Base-by-base conservation (phyloP, 2,797 vertebrate genomes). In the Melanotaenia boesemani region DNA sequence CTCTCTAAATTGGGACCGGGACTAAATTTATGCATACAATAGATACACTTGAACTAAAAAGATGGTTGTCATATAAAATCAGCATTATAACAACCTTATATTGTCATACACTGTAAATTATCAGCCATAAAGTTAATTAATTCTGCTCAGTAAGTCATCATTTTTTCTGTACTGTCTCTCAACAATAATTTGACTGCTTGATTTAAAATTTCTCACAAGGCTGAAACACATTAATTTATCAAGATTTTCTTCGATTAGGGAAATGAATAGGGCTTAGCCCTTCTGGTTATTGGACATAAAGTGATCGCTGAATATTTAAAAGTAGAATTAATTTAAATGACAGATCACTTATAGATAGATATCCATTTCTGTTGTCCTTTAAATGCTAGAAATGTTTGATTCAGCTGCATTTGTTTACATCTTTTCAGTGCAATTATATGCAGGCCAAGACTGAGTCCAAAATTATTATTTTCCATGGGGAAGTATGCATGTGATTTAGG, bases 391-490 rank as follows among this genome's bases (percentile, higher is more conserved):
- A 24, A 62, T 24, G 3, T 56, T 22, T 63, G 36, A 52, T 58
- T 59, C n/a, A 37, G 22, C 4, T 11, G 2, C n/a, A 30, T 10
- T 52, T 30, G 50, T 76, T 80, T 84, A 32, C 65, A 65, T 70
- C 56, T 69, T 75, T 85, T 44, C 39, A 36, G 6, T 34, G 72
- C 34, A 79, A 74, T 83, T 41, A 32, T 69, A 84, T 58, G 36
- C 67, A 70, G 37, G 34, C 32, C 48, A 1, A 0, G 39, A 56
- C 32, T 4, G 5, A 52, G 63, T 32, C 46, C 13, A 57, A 22
- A 28, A 84, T 91, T 2, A n/a, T 86, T 80, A 66, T 80, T 87
- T 86, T 88, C 86, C 24, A 20, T 16, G 2, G 18, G 54, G 52
- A 18, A 37, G 65, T 7, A 48, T 82, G 63, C 76, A 75, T 62